Conservation (phyloP, 2,797 vertebrate species). For the Siniperca scherzeri region DNA sequence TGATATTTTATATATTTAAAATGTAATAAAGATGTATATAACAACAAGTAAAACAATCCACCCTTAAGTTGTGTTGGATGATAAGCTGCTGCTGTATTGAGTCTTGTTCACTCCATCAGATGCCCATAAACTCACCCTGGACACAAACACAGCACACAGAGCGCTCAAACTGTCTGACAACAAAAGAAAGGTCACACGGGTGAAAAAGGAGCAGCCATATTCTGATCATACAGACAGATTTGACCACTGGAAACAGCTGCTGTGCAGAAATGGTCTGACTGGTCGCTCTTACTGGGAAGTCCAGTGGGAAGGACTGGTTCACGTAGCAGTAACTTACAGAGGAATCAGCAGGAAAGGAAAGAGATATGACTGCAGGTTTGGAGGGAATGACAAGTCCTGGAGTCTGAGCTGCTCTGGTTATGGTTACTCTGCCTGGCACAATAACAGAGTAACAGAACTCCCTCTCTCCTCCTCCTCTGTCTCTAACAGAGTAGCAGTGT, state of each 20-base stretch:
- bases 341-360: neutral
- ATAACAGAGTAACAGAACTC: neutral
- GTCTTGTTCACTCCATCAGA: conserved; percentile 1
- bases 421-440: neutral
- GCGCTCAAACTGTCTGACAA: neutral
- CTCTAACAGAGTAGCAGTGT: neutral
- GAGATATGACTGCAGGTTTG: neutral
- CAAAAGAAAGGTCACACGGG: neutral
- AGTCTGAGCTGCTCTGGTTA: neutral
- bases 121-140: neutral
- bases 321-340: neutral
- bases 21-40: neutral
- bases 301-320: neutral
- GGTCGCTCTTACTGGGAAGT: conserved; percentile 6
- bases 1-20: too few species aligned
- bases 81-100: too few species aligned
- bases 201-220: neutral
- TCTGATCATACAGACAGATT: neutral
- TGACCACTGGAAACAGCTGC: neutral
- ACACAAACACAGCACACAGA: neutral
- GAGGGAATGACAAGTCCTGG: neutral
- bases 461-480: neutral
- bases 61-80: too few species aligned
- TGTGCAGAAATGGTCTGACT: neutral
- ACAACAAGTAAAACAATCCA: neutral